A percentile compares a stretch with the other conserved stretches of the same genome.
Evolutionary conservation across 2,797 vertebrate species (phyloP).

Genomic region (Argya squamiceps): DNA sequence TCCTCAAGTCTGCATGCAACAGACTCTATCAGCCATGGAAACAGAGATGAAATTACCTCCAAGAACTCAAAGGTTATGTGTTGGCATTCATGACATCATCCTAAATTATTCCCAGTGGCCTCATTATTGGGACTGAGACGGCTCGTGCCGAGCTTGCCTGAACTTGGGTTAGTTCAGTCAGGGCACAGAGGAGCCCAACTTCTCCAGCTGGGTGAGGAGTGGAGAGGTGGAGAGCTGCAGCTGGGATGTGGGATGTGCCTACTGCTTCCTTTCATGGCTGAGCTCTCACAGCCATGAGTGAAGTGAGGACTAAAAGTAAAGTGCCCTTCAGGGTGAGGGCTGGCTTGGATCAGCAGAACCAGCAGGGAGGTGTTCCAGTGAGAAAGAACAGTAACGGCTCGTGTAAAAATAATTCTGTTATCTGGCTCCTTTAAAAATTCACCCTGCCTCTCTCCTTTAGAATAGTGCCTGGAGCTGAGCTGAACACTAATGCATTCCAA

Average conservation of each 20-base stretch:
- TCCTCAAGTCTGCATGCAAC: not conserved
- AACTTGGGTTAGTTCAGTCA: not conserved
- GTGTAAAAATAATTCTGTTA: not conserved
- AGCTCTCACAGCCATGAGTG: not conserved
- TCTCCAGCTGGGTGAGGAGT: not conserved
- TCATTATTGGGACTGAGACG: not conserved
- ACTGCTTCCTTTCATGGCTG: slow-evolving; percentile 30
- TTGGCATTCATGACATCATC: not conserved
- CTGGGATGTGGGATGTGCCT: not conserved
- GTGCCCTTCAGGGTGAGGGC: slow-evolving; percentile 19
- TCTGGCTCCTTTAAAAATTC: not conserved
- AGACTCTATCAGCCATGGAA: not conserved
- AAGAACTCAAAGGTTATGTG: not conserved
- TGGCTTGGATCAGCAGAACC: not conserved
- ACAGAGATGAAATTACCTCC: not conserved
- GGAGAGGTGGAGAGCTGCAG: not conserved
- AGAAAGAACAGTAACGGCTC: not conserved
- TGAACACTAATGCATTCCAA: slow-evolving; percentile 23
- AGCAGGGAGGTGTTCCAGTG: not conserved
- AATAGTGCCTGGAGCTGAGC: slow-evolving; percentile 6
- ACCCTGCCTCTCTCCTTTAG: not conserved
- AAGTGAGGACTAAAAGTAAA: slow-evolving; percentile 6
- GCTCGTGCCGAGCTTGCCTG: not conserved
- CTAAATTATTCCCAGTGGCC: not conserved
- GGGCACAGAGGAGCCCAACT: not conserved